These are phyloP conservation scores for Nesidiocoris tenuis DNA, from an alignment of 2,888 invertebrate species.

Conservation along the genomic window DNA sequence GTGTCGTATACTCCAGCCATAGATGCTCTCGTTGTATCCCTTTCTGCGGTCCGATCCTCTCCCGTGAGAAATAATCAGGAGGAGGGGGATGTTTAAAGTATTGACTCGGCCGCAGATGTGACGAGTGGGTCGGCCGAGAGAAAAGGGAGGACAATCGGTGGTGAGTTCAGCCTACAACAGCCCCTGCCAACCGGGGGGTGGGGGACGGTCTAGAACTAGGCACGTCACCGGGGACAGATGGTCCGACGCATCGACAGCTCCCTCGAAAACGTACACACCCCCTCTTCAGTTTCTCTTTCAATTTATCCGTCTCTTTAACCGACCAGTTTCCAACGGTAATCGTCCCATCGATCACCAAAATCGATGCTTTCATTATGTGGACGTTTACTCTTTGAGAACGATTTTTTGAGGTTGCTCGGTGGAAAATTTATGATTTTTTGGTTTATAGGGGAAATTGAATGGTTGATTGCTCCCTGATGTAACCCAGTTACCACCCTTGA, in stretches of 20 bases:
- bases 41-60: background rate
- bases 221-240: conserved; percentile 21
- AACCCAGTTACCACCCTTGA: too few relatives aligned
- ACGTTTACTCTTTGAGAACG: too few relatives aligned
- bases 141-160: conserved; percentile 21
- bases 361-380: too few relatives aligned
- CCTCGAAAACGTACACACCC: background rate
- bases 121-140: conserved; percentile 5
- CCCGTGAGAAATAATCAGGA: background rate
- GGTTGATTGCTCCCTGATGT: too few relatives aligned
- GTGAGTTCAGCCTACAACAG: background rate
- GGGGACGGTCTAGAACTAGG: background rate
- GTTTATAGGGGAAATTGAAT: too few relatives aligned
- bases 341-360: background rate
- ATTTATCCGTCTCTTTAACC: background rate
- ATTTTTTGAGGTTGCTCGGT: too few relatives aligned
- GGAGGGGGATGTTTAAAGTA: conserved; percentile 7
- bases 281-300: background rate
- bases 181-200: background rate
- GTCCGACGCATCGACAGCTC: background rate
- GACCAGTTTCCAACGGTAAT: background rate
- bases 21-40: too few relatives aligned
- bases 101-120: conserved; percentile 36
- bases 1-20: too few relatives aligned
- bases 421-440: too few relatives aligned